These are phyloP conservation scores for Drosophila tripunctata DNA, from an alignment of 2,888 invertebrate species.

Conservation along the genomic window DNA sequence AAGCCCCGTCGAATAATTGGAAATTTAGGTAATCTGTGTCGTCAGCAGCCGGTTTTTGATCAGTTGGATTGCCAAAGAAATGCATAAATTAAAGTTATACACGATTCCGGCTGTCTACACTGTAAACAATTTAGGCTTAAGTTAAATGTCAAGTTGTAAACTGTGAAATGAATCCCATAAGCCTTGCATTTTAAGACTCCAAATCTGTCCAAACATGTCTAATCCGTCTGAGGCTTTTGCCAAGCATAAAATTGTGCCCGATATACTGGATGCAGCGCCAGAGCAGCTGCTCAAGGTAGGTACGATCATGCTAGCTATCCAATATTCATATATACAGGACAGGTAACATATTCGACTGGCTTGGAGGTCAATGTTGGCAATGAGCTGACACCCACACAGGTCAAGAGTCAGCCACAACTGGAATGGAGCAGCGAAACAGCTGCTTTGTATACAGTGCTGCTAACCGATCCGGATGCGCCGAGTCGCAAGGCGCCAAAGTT, in stretches of 20 bases:
- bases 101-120: conserved; percentile 28
- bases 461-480: conserved; percentile 95
- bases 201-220: conserved; percentile 16
- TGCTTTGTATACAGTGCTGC: conserved; percentile 79
- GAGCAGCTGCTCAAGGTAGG: conserved; percentile 51
- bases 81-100: conserved; percentile 55
- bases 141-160: not conserved
- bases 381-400: conserved; percentile 89
- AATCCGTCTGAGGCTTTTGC: conserved; percentile 27
- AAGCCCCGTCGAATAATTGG: conserved; percentile 1
- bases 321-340: no score
- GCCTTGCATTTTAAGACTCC: not conserved
- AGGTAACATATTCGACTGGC: conserved; percentile 79
- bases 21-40: conserved; percentile 8
- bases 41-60: conserved; percentile 40
- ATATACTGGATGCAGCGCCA: conserved; percentile 44
- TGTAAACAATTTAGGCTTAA: conserved; percentile 26
- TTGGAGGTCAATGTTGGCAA: conserved; percentile 86
- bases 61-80: conserved; percentile 49
- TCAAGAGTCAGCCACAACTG: conserved; percentile 78
- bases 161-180: not conserved
- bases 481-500: conserved; percentile 90
- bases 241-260: conserved; percentile 51
- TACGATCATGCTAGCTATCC: no score
- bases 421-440: conserved; percentile 77